Base-by-base conservation (phyloP, 2,888 invertebrate genomes). In the Rotaria sp. region DNA sequence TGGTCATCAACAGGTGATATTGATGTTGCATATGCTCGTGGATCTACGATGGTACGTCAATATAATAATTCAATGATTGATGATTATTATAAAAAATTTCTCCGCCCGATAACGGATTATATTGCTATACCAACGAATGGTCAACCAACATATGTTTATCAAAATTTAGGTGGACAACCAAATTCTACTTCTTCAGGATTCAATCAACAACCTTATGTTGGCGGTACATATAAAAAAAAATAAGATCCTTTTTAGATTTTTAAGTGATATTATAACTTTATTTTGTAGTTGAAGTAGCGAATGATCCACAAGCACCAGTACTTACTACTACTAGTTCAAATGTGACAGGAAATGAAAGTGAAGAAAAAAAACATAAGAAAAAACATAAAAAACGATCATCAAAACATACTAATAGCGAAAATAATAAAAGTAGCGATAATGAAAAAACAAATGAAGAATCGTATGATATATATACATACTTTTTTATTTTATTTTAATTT, bases 361-460 rank as follows among this genome's bases (percentile, higher is more conserved):
- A 80, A n/a, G 80, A 80, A 45, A 80, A 80, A 15, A 80, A 80
- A 45, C 80, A 80, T 80, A 80, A 80, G 80, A 80, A 80, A n/a
- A 80, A 80, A 45, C 80, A 80, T 45, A 80, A 80, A 15, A 80
- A 80, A 80, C 41, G 45, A 41, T 80, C 80, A 80, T 80, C 80
- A 21, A 80, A 80, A 80, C 80, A 67, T 67, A 21, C 21, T 4
- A 10, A 45, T n/a, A 45, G 35, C 3, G 80, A 80, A 38, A 18
- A 13, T 24, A 38, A 8, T 45, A n/a, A 80, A 80, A 45, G 24
- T 74, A 24, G 24, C 41, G 30, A 74, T 24, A 15, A 3, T 67
- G 30, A 18, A 35, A 67, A 67, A 67, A 5, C 8, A 21, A 21
- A 4, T 35, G 35, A 67, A 21, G 67, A 35, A 21, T 35, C 4